phyloP scores from a whole-genome alignment of 2,888 invertebrate species.

The Pheosia tremula region DNA sequence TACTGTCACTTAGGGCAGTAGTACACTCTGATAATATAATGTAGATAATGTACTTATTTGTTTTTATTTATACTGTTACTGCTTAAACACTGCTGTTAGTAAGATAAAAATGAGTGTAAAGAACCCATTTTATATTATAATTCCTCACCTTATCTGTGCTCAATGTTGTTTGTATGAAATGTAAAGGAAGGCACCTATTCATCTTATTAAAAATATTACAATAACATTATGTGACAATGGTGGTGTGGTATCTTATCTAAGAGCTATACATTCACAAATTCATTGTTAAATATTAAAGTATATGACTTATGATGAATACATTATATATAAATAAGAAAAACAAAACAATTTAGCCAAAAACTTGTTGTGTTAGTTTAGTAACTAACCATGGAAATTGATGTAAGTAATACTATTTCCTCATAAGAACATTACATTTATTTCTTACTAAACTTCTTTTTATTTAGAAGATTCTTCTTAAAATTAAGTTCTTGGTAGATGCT shows the following conservation, averaged over 20 bases:
- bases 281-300: background rate
- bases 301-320: background rate
- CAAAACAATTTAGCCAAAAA: too few species aligned
- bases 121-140: background rate
- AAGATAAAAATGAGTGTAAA: background rate
- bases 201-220: background rate
- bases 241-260: background rate
- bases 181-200: background rate
- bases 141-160: background rate
- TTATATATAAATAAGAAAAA: too few species aligned
- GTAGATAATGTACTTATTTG: background rate
- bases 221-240: background rate
- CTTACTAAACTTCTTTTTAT: too few species aligned
- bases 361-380: too few species aligned
- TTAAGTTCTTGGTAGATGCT: too few species aligned
- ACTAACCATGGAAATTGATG: too few species aligned
- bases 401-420: too few species aligned
- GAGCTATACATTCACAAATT: background rate
- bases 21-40: conserved; percentile 8
- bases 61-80: background rate
- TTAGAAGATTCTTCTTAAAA: too few species aligned
- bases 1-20: conserved; percentile 22
- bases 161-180: background rate
- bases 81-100: background rate
- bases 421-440: background rate